Base-by-base conservation (phyloP, 2,113 vertebrate genomes). In the Phylloscopus trochiloides region DNA sequence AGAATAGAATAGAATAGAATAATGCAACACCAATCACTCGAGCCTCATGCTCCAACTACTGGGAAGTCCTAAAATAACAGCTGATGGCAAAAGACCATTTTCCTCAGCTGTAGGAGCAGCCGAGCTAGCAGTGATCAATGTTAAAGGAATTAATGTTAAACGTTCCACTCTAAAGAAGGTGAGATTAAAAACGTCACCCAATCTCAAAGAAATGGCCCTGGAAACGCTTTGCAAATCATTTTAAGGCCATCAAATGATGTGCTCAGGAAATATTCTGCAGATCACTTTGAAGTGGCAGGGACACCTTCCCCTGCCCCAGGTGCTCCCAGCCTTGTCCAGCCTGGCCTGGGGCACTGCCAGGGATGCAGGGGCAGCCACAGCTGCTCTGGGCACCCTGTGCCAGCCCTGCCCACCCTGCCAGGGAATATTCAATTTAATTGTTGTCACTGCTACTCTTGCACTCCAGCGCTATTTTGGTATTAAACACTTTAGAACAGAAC, bases 11-110 rank as follows among this genome's bases (percentile, higher is more conserved):
- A 87, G 9, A 7, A 17, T 54, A n/a, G 71, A 84, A 68, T 57
- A 4, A 8, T 25, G 42, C 20, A 0, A 20, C 34, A 65, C 8
- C 1, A 2, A 16, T 42, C 0, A 0, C 32, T 88, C 0, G 0
- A 76, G 67, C 42, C 71, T 73, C 51, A 57, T 73, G 62, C 54
- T 71, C 73, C 87, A 90, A 0, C 58, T 82, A 62, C 81, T 88
- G 74, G 63, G 47, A 93, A 54, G 32, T 79, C 45, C 80, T 65
- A 52, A 87, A 87, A 62, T 18, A 86, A 73, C 59, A 66, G 32
- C 36, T 76, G 31, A 42, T 0, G 0, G 74, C 25, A 55, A 70
- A 74, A 50, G 38, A 54, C 5, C 3, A 1, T 50, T 80, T 78
- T 87, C 40, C 29, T 58, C 58, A 38, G 2, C 38, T 70, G 38